These are phyloP conservation scores for Thecophora atra DNA, from an alignment of 2,888 invertebrate species.

Conservation along the genomic window DNA sequence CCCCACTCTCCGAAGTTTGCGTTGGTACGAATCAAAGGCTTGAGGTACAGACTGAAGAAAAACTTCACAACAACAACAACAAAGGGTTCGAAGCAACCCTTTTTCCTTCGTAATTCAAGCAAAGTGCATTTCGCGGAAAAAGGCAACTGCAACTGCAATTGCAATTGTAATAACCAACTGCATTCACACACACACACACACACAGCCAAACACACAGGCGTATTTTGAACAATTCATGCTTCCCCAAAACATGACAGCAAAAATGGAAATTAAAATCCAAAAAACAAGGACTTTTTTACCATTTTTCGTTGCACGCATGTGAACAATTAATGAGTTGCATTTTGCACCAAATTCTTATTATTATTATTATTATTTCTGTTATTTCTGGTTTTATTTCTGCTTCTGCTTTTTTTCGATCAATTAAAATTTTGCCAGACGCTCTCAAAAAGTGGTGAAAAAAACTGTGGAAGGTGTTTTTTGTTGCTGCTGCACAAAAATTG, in stretches of 20 bases:
- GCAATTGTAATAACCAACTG: conserved; percentile 30
- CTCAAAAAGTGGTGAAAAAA: conserved; percentile 5
- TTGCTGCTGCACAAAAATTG: background rate
- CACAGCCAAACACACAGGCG: background rate
- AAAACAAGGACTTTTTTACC: conserved; percentile 19
- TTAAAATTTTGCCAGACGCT: conserved; percentile 28
- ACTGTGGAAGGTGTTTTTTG: background rate
- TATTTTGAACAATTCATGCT: conserved; percentile 12
- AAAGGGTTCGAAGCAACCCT: conserved; percentile 48
- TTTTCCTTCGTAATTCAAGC: conserved; percentile 57
- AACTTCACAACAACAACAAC: conserved; percentile 44
- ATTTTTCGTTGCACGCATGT: conserved; percentile 46
- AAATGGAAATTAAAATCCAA: background rate
- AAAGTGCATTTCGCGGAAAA: conserved; percentile 47
- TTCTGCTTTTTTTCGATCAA: conserved; percentile 33
- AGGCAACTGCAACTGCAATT: conserved; percentile 29
- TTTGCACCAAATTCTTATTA: conserved; percentile 18
- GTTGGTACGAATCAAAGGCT: too few species aligned
- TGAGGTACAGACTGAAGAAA: conserved; percentile 30
- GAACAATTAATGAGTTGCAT: conserved; percentile 32
- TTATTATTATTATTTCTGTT: too few species aligned
- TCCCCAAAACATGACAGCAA: conserved; percentile 28
- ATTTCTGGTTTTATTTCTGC: conserved; percentile 31
- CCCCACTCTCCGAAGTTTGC: too few species aligned
- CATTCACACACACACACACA: background rate